Conservation (phyloP, 2,797 vertebrate species). For the Notamacropus eugenii region DNA sequence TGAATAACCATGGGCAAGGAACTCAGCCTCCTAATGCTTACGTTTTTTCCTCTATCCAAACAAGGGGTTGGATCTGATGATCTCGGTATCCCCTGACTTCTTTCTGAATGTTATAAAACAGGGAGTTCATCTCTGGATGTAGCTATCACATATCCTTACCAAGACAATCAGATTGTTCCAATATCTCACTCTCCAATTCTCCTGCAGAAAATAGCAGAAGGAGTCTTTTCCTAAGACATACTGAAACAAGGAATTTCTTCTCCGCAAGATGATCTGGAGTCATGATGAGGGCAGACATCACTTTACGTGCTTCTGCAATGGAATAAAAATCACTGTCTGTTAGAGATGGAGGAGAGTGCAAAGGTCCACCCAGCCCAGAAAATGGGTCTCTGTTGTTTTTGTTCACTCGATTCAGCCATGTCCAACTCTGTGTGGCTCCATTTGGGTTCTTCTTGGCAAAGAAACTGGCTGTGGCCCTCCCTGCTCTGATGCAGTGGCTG, state of each 20-base stretch:
- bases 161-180: not conserved
- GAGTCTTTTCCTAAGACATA: not conserved
- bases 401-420: not conserved
- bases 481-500: not conserved
- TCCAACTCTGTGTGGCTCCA: not conserved
- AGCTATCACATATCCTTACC: not conserved
- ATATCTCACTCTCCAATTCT: not conserved
- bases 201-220: not conserved
- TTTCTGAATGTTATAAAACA: not conserved
- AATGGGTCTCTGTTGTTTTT: not conserved
- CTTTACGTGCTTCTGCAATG: not conserved
- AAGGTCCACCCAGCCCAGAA: not conserved
- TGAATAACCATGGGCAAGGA: no score
- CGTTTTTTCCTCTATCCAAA: not conserved
- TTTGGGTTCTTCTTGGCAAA: not conserved
- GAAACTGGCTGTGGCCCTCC: not conserved
- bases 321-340: not conserved
- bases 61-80: not conserved
- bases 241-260: not conserved
- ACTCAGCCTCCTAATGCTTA: not conserved
- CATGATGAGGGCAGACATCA: no score
- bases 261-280: not conserved
- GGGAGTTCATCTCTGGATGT: not conserved
- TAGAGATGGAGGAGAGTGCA: not conserved
- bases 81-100: no score